Conservation (phyloP, 1,140 invertebrate species). For the Eriosoma lanigerum region DNA sequence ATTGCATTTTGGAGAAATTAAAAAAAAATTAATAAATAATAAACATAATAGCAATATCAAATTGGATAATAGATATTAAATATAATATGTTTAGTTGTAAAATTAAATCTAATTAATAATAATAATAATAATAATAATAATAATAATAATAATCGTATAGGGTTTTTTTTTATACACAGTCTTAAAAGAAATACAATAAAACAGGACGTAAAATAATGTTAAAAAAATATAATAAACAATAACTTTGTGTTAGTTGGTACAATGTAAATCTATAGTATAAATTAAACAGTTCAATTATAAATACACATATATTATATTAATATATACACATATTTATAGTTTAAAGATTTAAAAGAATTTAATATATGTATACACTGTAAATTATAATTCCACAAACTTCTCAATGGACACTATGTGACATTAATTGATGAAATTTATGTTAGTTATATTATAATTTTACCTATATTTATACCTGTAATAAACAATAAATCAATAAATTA, state of each 20-base stretch:
- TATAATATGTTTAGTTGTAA: background rate
- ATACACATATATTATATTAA: background rate
- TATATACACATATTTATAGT: conserved; percentile 12
- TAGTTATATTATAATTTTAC: no score
- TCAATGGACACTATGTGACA: no score
- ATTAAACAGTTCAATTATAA: conserved; percentile 1
- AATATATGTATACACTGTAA: conserved; percentile 11
- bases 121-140: conserved; percentile 13
- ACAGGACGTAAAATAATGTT: conserved; percentile 14
- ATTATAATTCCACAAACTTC: no score
- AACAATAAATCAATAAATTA: background rate
- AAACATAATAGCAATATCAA: conserved; percentile 36
- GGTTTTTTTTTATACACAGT: conserved; percentile 34
- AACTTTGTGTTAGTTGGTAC: conserved; percentile 32
- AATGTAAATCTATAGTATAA: background rate
- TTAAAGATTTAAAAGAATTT: conserved; percentile 25
- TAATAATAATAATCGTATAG: conserved; percentile 27
- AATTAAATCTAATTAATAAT: conserved; percentile 14
- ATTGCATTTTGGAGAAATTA: conserved; percentile 39
- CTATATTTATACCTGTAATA: conserved; percentile 4
- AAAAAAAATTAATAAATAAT: conserved; percentile 46
- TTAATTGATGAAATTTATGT: no score
- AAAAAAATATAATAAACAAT: conserved; percentile 36
- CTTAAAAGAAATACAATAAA: conserved; percentile 42
- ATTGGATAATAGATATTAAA: conserved; percentile 16